Conservation (phyloP, 2,113 vertebrate species). For the Brienomyrus longianalis region DNA sequence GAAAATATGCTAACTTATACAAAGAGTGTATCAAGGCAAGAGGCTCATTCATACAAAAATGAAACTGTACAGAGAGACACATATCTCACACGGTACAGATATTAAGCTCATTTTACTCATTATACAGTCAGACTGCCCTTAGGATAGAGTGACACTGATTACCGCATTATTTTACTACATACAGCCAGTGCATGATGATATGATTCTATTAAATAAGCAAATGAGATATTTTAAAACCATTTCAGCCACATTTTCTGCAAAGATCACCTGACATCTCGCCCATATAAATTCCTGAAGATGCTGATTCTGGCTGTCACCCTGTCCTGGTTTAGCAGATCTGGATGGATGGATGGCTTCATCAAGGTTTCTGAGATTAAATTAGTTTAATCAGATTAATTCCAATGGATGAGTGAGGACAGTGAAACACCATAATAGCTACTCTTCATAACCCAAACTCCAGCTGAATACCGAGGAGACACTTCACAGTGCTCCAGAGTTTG, state of each 20-base stretch:
- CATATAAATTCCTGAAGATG: background rate
- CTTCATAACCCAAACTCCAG: background rate
- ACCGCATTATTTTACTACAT: background rate
- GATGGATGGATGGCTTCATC: background rate
- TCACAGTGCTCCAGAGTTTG: background rate
- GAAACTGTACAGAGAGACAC: background rate
- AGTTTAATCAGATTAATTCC: background rate
- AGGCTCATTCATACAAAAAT: background rate
- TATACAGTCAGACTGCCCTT: background rate
- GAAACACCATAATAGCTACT: background rate
- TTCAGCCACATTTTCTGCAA: background rate
- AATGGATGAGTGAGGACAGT: background rate
- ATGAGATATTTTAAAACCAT: background rate
- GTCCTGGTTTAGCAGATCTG: background rate
- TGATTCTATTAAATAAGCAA: background rate
- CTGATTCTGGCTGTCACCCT: background rate
- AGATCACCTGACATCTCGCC: background rate
- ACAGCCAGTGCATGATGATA: background rate
- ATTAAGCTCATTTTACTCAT: background rate
- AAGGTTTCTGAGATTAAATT: background rate
- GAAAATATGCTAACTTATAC: background rate
- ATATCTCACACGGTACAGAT: background rate
- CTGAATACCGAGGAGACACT: background rate
- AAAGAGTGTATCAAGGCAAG: background rate
- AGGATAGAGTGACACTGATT: background rate